A percentile compares a stretch with the other conserved stretches of the same genome.
phyloP scores from a whole-genome alignment of 2,888 invertebrate species.

The Drosophila colorata region DNA sequence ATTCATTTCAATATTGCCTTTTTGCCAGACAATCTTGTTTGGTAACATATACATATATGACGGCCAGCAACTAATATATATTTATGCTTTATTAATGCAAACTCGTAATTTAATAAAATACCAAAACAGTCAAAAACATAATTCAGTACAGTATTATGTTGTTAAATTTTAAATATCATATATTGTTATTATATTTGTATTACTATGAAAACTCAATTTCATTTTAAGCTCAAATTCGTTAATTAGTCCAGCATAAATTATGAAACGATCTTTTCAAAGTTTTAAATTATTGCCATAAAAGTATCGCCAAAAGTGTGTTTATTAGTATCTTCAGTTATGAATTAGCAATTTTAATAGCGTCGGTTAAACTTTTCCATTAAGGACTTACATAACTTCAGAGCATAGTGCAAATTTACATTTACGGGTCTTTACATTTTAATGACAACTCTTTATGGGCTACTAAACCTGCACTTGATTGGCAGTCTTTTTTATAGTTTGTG shows the following conservation, averaged over 20 bases:
- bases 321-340: constrained; percentile 1
- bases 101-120: neutral
- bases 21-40: neutral
- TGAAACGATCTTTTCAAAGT: neutral
- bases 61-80: constrained; percentile 57
- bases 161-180: too few species aligned
- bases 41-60: constrained; percentile 25
- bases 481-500: constrained; percentile 14
- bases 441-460: constrained; percentile 62
- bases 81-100: constrained; percentile 29
- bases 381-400: constrained; percentile 55
- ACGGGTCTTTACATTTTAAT: constrained; percentile 44
- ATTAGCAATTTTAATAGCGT: constrained; percentile 57
- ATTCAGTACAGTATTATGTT: neutral
- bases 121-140: neutral
- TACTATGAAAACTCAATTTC: too few species aligned
- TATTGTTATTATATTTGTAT: too few species aligned
- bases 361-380: constrained; percentile 19
- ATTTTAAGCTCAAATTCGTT: neutral
- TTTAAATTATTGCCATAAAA: constrained; percentile 5
- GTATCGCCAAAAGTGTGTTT: neutral
- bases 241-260: neutral
- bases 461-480: constrained; percentile 56
- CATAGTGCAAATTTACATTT: constrained; percentile 53
- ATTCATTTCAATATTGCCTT: constrained; percentile 22